Conservation (phyloP, 2,888 invertebrate species). For the Automeris io region DNA sequence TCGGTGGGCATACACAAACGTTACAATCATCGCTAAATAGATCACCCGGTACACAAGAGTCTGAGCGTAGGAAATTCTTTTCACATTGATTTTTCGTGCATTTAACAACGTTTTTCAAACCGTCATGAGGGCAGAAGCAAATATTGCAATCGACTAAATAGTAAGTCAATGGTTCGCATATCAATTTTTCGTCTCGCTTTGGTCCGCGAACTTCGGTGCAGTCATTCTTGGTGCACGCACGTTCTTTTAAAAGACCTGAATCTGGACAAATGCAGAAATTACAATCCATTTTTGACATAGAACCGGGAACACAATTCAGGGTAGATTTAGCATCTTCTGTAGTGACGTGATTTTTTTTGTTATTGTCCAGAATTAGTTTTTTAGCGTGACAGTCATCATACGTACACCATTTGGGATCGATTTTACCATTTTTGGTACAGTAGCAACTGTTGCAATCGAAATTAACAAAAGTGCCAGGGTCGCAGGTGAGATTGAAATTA, state of each 20-base stretch:
- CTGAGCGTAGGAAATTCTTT: slow-evolving; percentile 42
- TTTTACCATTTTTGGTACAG: slow-evolving; percentile 50
- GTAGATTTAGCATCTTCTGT: slow-evolving; percentile 13
- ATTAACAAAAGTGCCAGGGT: slow-evolving; percentile 54
- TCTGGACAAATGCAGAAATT: slow-evolving; percentile 65
- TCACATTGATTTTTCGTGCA: slow-evolving; percentile 67
- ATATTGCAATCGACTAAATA: slow-evolving; percentile 63
- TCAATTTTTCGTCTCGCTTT: slow-evolving; percentile 25
- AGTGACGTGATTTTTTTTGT: slow-evolving; percentile 18
- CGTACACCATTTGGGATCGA: slow-evolving; percentile 64
- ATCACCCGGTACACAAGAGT: slow-evolving; percentile 45
- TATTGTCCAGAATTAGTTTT: slow-evolving; percentile 29
- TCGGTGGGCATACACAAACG: slow-evolving; percentile 61
- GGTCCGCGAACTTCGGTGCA: slow-evolving; percentile 27
- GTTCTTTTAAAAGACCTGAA: slow-evolving; percentile 38
- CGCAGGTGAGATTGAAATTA: slow-evolving; percentile 38
- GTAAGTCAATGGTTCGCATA: slow-evolving; percentile 54
- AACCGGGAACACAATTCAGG: slow-evolving; percentile 44
- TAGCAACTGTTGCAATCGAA: slow-evolving; percentile 65
- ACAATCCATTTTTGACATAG: slow-evolving; percentile 48
- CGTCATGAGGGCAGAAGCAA: slow-evolving; percentile 54
- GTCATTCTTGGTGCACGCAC: slow-evolving; percentile 48
- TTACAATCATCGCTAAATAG: slow-evolving; percentile 62
- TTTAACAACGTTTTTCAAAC: slow-evolving; percentile 54
- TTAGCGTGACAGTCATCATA: slow-evolving; percentile 57